Evolutionary conservation across 2,888 invertebrate genomes (phyloP).

Genomic region (Ochlodes sylvanus): DNA sequence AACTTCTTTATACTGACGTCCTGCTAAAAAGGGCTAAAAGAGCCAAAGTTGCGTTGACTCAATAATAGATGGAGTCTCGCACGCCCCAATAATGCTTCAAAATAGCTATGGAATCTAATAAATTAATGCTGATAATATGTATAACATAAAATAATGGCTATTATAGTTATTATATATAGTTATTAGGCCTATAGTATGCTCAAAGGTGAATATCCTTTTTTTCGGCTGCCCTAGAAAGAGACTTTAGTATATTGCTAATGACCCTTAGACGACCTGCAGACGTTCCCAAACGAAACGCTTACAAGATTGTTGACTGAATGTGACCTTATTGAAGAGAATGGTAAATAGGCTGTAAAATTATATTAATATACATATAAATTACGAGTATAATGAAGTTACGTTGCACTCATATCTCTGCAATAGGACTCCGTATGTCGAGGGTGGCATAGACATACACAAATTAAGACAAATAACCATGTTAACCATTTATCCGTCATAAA

Average conservation of each 20-base stretch:
- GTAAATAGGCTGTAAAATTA: conserved; percentile 1
- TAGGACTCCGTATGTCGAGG: no score
- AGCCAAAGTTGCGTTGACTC: no score
- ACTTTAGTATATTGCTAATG: conserved; percentile 24
- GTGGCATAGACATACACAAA: no score
- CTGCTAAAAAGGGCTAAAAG: no score
- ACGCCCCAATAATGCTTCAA: neutral
- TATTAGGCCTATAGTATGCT: neutral
- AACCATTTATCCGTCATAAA: no score
- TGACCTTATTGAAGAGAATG: conserved; percentile 16
- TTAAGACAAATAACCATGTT: no score
- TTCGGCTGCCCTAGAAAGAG: conserved; percentile 8
- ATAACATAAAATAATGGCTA: neutral
- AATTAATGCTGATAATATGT: neutral
- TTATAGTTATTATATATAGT: no score
- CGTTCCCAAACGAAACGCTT: conserved; percentile 47
- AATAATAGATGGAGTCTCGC: no score
- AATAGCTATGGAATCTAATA: neutral
- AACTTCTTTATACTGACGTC: no score
- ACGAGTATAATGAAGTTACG: no score
- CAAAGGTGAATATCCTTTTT: neutral
- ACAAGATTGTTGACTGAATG: conserved; percentile 50
- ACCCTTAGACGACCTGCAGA: conserved; percentile 54
- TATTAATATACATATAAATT: neutral
- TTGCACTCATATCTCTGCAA: no score